Evolutionary conservation across 2,113 vertebrate species (phyloP), one percentile per base, ranked within the genome.

Genomic region (Turnix velox): DNA sequence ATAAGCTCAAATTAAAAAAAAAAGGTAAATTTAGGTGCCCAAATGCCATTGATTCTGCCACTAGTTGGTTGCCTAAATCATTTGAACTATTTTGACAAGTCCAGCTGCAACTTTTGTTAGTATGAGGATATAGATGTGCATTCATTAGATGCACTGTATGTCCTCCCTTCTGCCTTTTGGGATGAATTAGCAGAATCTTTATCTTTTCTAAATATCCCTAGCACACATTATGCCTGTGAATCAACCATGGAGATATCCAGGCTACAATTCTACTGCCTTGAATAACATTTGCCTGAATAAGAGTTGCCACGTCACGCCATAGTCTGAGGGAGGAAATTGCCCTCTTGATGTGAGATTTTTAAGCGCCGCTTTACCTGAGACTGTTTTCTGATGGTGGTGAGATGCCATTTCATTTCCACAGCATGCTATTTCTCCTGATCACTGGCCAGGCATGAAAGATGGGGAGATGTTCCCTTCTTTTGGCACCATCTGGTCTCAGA

Each of bases 41-140:
- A 87, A 85, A 91, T 73, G 33, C 88, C 77, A 91, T 89, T 20
- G 66, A 0, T 79, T 91, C 42, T 82, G 84, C 58, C 84, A 88
- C 87, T 71, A 63, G 40, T 40, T 87, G 93, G 69, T 65, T 87
- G 43, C 77, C 81, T 89, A 45, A 78, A 93, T 82, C 24, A 87
- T 78, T 71, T 82, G n/a, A 85, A 89, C 87, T 88, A 27, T 78
- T 89, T 75, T 73, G 92, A 45, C 37, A 79, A 93, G 62, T 57
- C 52, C 81, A 81, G 65, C 52, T 72, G 66, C 80, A 88, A 15
- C 37, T 42, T 88, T 89, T 87, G 49, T 46, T 82, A 31, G 28
- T 35, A 66, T 77, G 79, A 74, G 55, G 31, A 65, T 55, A n/a
- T 48, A 81, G 79, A 57, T 3, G 3, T 75, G 68, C 4, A 1